Percentiles rank a stretch among this genome's conserved stretches.
phyloP scores from a whole-genome alignment of 2,113 vertebrate genomes.

The Marmota monax region DNA sequence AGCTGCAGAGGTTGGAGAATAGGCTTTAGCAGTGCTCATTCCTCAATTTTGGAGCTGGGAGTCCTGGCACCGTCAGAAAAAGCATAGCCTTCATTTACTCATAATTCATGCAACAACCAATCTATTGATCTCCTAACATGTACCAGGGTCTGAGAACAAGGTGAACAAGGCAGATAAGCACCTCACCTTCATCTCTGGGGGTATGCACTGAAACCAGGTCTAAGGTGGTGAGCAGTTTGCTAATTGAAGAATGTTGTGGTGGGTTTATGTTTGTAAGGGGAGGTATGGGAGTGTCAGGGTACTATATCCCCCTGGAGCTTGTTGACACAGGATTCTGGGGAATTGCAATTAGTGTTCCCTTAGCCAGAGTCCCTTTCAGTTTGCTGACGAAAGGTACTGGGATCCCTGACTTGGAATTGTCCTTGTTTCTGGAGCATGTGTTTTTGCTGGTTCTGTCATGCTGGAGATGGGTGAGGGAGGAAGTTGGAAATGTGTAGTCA shows the following conservation, averaged over 20 bases:
- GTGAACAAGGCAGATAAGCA: not conserved
- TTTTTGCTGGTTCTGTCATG: not conserved
- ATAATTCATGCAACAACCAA: not conserved
- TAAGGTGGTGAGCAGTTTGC: not conserved
- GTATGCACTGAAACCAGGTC: not conserved
- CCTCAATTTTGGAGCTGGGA: not conserved
- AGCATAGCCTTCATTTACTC: not conserved
- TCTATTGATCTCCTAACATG: not conserved
- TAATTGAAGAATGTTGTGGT: not conserved
- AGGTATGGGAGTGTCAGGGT: not conserved
- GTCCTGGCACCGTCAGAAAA: not conserved
- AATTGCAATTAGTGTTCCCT: not conserved
- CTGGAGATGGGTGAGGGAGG: not conserved
- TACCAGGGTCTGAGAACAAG: not conserved
- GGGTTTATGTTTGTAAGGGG: not conserved
- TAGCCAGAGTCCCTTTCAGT: not conserved
- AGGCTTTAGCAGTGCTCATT: not conserved
- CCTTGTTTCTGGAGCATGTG: constrained; percentile 8
- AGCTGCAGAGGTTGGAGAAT: not conserved
- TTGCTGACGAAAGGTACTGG: not conserved
- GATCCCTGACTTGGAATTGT: not conserved
- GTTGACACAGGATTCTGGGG: not conserved
- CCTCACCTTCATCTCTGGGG: not conserved
- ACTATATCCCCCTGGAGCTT: not conserved
- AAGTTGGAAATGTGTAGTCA: not conserved